A percentile compares a stretch with the other conserved stretches of the same genome.
Evolutionary conservation across 2,888 invertebrate genomes (phyloP).

Genomic region (Orthonychiurus folsomi): DNA sequence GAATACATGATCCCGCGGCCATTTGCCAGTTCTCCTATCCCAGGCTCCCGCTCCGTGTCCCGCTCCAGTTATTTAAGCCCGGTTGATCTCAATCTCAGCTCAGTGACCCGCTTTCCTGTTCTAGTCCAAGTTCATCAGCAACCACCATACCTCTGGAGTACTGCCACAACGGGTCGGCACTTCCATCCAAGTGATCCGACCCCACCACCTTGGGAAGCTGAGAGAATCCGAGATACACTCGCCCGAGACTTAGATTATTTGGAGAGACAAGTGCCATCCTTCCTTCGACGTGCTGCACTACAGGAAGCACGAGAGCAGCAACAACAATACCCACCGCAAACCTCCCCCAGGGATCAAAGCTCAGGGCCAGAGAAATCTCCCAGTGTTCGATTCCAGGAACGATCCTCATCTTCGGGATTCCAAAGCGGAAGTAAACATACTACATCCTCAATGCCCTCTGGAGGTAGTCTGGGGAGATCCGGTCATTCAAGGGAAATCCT

Average conservation of each 20-base stretch:
- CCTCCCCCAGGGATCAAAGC: slow-evolving; percentile 16
- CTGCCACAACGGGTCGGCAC: slow-evolving; percentile 40
- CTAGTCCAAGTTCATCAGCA: slow-evolving; percentile 41
- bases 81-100: slow-evolving; percentile 35
- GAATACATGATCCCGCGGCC: slow-evolving; percentile 34
- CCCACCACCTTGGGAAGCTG: slow-evolving; percentile 40
- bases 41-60: slow-evolving; percentile 34
- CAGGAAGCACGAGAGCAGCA: slow-evolving; percentile 13
- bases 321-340: slow-evolving; percentile 32
- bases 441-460: slow-evolving; percentile 32
- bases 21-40: slow-evolving; percentile 39
- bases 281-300: slow-evolving; percentile 23
- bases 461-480: slow-evolving; percentile 26
- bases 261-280: slow-evolving; percentile 40
- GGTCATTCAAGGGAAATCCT: slow-evolving; percentile 36
- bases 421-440: slow-evolving; percentile 38
- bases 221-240: slow-evolving; percentile 38
- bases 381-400: slow-evolving; percentile 31
- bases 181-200: slow-evolving; percentile 39
- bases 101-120: slow-evolving; percentile 40
- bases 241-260: slow-evolving; percentile 40
- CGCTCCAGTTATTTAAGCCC: slow-evolving; percentile 38
- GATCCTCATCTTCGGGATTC: slow-evolving; percentile 38
- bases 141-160: slow-evolving; percentile 40
- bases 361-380: slow-evolving; percentile 2